A percentile compares a stretch with the other conserved stretches of the same genome.
These are phyloP conservation scores for Mesitornis unicolor DNA, from an alignment of 2,113 vertebrate species.

Conservation along the genomic window DNA sequence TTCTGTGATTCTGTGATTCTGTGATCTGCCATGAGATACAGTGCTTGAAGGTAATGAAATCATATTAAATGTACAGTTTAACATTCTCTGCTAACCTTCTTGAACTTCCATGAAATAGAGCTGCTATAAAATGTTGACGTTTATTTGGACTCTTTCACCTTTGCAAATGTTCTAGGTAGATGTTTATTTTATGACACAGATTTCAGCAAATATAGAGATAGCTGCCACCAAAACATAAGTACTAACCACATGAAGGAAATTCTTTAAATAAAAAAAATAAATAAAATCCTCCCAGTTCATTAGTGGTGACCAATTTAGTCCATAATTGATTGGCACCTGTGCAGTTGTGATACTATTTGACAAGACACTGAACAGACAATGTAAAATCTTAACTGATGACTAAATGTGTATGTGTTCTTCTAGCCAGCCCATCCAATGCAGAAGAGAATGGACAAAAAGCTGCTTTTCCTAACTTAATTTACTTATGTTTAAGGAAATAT, in stretches of 20 bases:
- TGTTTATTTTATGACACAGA: neutral
- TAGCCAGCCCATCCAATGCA: neutral
- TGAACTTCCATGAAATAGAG: neutral
- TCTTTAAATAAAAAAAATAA: neutral
- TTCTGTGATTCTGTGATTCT: too few relatives aligned
- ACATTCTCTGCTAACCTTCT: neutral
- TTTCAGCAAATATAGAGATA: neutral
- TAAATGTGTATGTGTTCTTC: neutral
- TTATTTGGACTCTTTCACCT: neutral
- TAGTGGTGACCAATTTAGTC: neutral
- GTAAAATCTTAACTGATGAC: neutral
- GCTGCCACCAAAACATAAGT: neutral
- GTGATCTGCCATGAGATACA: neutral
- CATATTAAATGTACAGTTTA: neutral
- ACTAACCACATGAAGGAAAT: neutral
- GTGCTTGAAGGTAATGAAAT: neutral
- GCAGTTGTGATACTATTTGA: neutral
- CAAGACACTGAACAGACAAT: neutral
- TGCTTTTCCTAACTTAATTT: slow-evolving; percentile 36
- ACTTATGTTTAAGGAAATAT: neutral
- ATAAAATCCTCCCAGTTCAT: neutral
- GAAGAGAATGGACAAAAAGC: neutral
- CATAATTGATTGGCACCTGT: neutral
- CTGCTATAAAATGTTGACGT: neutral
- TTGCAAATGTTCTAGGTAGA: neutral